These are phyloP conservation scores for Paguma larvata DNA, from an alignment of 2,797 vertebrate genomes.

Conservation along the genomic window DNA sequence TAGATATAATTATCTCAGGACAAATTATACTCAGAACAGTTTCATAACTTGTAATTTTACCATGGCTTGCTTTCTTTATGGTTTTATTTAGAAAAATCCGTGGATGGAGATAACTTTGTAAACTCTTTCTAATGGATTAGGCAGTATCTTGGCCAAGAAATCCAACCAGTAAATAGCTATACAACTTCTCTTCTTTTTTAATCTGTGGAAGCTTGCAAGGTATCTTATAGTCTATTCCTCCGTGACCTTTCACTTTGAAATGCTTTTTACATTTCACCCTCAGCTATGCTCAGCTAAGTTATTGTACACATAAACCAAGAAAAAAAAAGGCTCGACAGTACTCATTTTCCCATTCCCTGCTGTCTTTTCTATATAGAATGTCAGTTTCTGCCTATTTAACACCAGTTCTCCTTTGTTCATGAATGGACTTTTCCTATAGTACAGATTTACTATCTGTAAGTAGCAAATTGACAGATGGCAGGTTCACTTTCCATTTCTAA, in stretches of 20 bases:
- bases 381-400: background rate
- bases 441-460: background rate
- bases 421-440: background rate
- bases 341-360: background rate
- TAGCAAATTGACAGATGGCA: background rate
- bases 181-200: background rate
- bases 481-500: background rate
- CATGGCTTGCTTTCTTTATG: background rate
- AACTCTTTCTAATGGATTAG: background rate
- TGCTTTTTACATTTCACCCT: background rate
- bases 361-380: background rate
- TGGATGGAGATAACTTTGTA: background rate
- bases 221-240: background rate
- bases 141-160: background rate
- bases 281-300: background rate
- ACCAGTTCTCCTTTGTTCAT: background rate
- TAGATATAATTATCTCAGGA: background rate
- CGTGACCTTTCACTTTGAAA: background rate
- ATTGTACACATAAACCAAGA: background rate
- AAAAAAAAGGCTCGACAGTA: background rate
- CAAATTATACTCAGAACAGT: background rate
- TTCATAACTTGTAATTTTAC: background rate
- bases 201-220: background rate
- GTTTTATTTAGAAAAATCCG: background rate
- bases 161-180: background rate